These are phyloP conservation scores for Solea senegalensis DNA, from an alignment of 2,113 vertebrate genomes.

Conservation along the genomic window DNA sequence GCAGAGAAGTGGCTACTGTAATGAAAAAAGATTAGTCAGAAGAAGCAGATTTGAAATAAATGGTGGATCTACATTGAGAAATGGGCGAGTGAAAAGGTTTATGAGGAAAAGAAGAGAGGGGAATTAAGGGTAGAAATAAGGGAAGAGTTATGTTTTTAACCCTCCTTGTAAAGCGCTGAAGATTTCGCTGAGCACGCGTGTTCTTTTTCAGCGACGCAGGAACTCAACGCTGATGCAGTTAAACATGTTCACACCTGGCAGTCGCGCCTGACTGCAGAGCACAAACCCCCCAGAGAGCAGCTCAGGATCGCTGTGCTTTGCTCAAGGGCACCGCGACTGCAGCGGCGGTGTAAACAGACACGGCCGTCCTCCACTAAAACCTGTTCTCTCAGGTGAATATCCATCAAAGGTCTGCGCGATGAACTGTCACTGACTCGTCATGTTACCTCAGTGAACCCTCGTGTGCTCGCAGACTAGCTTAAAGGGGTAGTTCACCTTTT, in stretches of 20 bases:
- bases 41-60: conserved; percentile 17
- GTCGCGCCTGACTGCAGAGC: conserved; percentile 26
- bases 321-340: conserved; percentile 37
- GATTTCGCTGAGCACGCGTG: conserved; percentile 47
- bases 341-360: not conserved
- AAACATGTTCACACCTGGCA: conserved; percentile 59
- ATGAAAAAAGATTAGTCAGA: not conserved
- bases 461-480: too few species aligned
- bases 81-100: not conserved
- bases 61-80: conserved; percentile 25
- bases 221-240: conserved; percentile 40
- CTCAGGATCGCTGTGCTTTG: conserved; percentile 1
- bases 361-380: not conserved
- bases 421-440: not conserved
- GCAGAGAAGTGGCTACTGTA: not conserved
- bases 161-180: conserved; percentile 18
- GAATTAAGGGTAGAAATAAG: conserved; percentile 24
- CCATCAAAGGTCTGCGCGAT: not conserved
- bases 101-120: conserved; percentile 7
- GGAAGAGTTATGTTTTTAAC: conserved; percentile 32
- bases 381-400: not conserved
- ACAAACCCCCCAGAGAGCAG: not conserved
- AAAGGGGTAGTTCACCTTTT: too few species aligned
- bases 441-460: conserved; percentile 11
- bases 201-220: conserved; percentile 42